phyloP scores from a whole-genome alignment of 2,888 invertebrate species.

The Furcula furcula region DNA sequence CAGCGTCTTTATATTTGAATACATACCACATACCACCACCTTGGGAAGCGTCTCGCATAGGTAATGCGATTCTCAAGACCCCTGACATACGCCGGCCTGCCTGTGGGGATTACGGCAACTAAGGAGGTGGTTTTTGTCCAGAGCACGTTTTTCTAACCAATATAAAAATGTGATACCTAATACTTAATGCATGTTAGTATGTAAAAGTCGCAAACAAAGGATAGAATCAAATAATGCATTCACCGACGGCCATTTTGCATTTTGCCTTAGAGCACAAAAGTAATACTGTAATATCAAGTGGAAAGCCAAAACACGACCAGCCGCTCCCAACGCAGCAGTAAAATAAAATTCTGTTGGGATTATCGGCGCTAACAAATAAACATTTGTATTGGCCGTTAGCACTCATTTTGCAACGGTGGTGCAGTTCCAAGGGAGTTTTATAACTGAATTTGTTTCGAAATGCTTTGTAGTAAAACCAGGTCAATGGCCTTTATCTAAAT shows the following conservation, averaged over 20 bases:
- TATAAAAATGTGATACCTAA: too few species aligned
- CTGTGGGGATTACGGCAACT: too few species aligned
- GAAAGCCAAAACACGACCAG: constrained; percentile 4
- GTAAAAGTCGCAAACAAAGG: too few species aligned
- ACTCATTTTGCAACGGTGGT: constrained; percentile 20
- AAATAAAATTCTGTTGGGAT: constrained; percentile 27
- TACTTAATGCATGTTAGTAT: too few species aligned
- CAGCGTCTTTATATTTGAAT: too few species aligned
- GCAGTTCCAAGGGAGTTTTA: constrained; percentile 4
- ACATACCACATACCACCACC: too few species aligned
- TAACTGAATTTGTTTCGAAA: neutral
- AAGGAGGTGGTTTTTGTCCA: too few species aligned
- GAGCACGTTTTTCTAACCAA: too few species aligned
- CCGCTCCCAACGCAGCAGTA: constrained; percentile 6
- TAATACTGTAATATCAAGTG: constrained; percentile 7
- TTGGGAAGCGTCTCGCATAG: too few species aligned
- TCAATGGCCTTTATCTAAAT: too few species aligned
- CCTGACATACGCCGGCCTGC: too few species aligned
- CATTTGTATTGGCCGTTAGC: constrained; percentile 27
- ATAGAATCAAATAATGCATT: neutral
- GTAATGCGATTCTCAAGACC: too few species aligned
- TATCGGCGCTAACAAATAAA: constrained; percentile 30
- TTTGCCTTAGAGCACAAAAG: neutral
- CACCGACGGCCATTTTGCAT: neutral
- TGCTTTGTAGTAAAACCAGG: neutral